Evolutionary conservation across 2,888 invertebrate genomes (phyloP).

Genomic region (Dryobota labecula): DNA sequence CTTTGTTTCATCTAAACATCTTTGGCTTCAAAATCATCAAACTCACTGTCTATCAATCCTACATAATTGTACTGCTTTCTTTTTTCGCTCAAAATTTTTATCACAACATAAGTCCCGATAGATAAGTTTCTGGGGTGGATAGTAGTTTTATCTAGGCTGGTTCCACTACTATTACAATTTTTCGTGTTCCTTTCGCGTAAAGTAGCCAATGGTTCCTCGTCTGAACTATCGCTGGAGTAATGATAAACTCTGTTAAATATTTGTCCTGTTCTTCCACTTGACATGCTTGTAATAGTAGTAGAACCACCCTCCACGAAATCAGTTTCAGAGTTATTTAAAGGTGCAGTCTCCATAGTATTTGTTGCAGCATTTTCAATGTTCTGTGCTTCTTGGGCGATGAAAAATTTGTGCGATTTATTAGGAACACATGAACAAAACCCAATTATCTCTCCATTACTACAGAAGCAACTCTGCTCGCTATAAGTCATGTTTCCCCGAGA

Average conservation of each 20-base stretch:
- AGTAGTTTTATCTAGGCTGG: conserved; percentile 42
- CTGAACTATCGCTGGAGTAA: conserved; percentile 41
- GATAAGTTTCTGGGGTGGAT: conserved; percentile 36
- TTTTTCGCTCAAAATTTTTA: conserved; percentile 38
- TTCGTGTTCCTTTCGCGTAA: conserved; percentile 32
- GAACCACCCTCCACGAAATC: conserved; percentile 40
- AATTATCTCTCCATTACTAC: conserved; percentile 38
- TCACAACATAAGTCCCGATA: conserved; percentile 37
- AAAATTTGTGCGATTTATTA: conserved; percentile 36
- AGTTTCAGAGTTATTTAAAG: conserved; percentile 41
- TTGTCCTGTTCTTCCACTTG: conserved; percentile 39
- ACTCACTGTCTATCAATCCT: conserved; percentile 43
- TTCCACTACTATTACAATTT: conserved; percentile 38
- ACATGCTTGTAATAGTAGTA: conserved; percentile 38
- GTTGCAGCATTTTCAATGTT: conserved; percentile 40
- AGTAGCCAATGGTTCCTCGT: conserved; percentile 39
- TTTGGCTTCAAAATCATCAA: conserved; percentile 37
- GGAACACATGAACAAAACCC: conserved; percentile 40
- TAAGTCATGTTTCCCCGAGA: conserved; percentile 16
- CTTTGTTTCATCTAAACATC: conserved; percentile 42
- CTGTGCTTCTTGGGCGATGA: conserved; percentile 37
- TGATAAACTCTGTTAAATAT: conserved; percentile 40
- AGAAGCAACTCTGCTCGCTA: conserved; percentile 37
- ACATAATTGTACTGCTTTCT: conserved; percentile 42
- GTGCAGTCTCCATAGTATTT: conserved; percentile 33